Evolutionary conservation across 2,888 invertebrate genomes (phyloP).

Genomic region (Tachina lurida): DNA sequence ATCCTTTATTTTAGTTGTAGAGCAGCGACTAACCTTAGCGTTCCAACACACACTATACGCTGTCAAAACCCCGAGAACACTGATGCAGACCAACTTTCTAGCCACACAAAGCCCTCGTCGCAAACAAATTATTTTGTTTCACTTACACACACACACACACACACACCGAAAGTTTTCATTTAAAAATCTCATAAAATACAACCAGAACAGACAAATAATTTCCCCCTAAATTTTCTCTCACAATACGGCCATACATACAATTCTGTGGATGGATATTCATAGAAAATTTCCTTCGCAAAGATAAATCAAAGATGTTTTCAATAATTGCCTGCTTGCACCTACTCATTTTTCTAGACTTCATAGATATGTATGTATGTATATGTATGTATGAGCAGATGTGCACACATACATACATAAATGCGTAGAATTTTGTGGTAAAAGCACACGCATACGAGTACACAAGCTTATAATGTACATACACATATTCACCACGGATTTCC

Average conservation of each 20-base stretch:
- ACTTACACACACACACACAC: conserved; percentile 70
- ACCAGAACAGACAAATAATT: conserved; percentile 43
- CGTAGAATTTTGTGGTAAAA: neutral
- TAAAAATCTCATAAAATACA: conserved; percentile 40
- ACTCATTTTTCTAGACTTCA: conserved; percentile 67
- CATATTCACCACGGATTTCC: conserved; percentile 29
- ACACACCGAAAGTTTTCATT: conserved; percentile 39
- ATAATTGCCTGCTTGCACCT: conserved; percentile 70
- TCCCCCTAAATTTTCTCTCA: conserved; percentile 64
- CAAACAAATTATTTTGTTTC: conserved; percentile 72
- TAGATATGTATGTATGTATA: neutral
- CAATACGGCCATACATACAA: neutral
- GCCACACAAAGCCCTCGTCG: conserved; percentile 81
- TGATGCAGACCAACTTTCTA: conserved; percentile 82
- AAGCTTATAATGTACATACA: neutral
- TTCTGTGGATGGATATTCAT: conserved; percentile 12
- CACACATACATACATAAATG: conserved; percentile 18
- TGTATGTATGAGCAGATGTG: too few species aligned
- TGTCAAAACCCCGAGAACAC: conserved; percentile 84
- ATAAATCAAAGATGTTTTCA: conserved; percentile 75
- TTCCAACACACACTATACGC: conserved; percentile 83
- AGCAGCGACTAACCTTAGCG: conserved; percentile 83
- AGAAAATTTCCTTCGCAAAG: conserved; percentile 44
- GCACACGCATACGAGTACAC: neutral
- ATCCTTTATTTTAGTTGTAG: conserved; percentile 67